Conservation (phyloP, 1,140 invertebrate genomes). For the Oryctes rhinoceros region DNA sequence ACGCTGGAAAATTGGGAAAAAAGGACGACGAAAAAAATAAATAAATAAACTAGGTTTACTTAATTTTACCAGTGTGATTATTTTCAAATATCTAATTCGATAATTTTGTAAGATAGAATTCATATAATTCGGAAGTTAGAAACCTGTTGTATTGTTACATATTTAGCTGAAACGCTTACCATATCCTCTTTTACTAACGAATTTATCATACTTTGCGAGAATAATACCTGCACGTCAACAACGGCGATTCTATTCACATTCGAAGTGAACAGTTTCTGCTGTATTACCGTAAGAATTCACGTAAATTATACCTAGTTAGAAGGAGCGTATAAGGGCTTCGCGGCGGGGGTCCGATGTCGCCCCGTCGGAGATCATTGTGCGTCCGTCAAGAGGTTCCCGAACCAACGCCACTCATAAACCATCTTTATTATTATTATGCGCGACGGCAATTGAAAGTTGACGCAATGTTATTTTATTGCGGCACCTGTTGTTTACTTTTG, state of each 20-base stretch:
- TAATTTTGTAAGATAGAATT: too few species aligned
- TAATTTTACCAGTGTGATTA: too few species aligned
- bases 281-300: slow-evolving; percentile 5
- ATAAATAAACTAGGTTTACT: too few species aligned
- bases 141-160: too few species aligned
- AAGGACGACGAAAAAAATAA: too few species aligned
- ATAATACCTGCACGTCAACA: too few species aligned
- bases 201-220: too few species aligned
- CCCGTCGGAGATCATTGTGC: slow-evolving; percentile 49
- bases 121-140: too few species aligned
- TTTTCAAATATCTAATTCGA: too few species aligned
- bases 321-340: slow-evolving; percentile 17
- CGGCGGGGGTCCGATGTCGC: slow-evolving; percentile 48
- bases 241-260: background rate
- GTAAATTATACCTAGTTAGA: slow-evolving; percentile 30
- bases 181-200: too few species aligned
- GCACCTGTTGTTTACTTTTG: slow-evolving; percentile 41
- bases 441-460: slow-evolving; percentile 50
- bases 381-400: slow-evolving; percentile 49
- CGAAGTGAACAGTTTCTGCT: background rate
- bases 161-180: too few species aligned
- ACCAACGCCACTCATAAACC: slow-evolving; percentile 51
- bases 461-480: slow-evolving; percentile 47
- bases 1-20: too few species aligned
- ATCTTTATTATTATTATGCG: slow-evolving; percentile 54